phyloP scores from a whole-genome alignment of 2,888 invertebrate species.

The Papilio elwesi region DNA sequence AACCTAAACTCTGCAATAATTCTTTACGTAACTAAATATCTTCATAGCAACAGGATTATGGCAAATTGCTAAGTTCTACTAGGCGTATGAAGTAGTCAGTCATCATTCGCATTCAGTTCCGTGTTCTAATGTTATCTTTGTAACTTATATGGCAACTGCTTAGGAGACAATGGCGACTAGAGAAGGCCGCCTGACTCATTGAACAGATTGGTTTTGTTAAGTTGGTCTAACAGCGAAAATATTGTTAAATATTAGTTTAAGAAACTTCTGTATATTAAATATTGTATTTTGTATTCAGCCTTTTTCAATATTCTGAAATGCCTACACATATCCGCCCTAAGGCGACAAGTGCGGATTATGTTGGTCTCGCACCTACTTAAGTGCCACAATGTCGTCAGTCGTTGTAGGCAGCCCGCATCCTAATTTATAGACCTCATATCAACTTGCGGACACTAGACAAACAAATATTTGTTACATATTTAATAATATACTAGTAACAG shows the following conservation, averaged over 20 bases:
- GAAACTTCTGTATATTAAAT: too few relatives aligned
- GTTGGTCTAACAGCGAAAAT: slow-evolving; percentile 2
- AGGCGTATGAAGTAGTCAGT: background rate
- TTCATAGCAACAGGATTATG: background rate
- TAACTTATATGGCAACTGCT: slow-evolving; percentile 28
- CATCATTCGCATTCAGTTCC: slow-evolving; percentile 16
- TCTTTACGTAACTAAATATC: background rate
- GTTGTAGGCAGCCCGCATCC: too few relatives aligned
- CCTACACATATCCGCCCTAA: too few relatives aligned
- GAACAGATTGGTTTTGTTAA: slow-evolving; percentile 6
- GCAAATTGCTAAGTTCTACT: background rate
- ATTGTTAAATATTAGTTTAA: background rate
- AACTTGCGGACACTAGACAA: too few relatives aligned
- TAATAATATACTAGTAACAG: too few relatives aligned
- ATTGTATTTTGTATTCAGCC: too few relatives aligned
- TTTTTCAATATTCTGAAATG: too few relatives aligned
- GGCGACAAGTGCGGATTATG: too few relatives aligned
- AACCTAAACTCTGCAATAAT: background rate
- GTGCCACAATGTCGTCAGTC: too few relatives aligned
- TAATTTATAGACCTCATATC: too few relatives aligned
- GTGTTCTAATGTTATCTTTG: slow-evolving; percentile 24
- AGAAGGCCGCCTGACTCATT: slow-evolving; percentile 27
- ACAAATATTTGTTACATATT: too few relatives aligned
- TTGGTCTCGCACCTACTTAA: too few relatives aligned
- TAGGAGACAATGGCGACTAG: slow-evolving; percentile 26